phyloP scores from a whole-genome alignment of 2,888 invertebrate genomes.

The Athripsodes cinereus region DNA sequence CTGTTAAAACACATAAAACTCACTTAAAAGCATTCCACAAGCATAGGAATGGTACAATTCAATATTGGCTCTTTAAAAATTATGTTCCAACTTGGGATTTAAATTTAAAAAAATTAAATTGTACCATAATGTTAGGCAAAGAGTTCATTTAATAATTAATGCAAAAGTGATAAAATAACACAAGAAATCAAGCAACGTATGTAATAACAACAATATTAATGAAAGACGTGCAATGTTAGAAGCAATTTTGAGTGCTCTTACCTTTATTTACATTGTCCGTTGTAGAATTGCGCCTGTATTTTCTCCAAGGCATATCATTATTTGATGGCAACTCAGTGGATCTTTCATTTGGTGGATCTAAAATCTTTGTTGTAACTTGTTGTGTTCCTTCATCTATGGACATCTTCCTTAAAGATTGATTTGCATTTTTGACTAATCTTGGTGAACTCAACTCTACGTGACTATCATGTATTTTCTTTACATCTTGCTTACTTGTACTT shows the following conservation, averaged over 20 bases:
- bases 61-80: too few relatives aligned
- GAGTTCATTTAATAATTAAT: too few relatives aligned
- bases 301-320: constrained; percentile 43
- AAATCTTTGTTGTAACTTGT: constrained; percentile 31
- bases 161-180: neutral
- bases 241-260: constrained; percentile 30
- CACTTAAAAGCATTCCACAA: neutral
- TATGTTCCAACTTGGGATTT: too few relatives aligned
- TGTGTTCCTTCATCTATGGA: constrained; percentile 41
- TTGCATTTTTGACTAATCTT: constrained; percentile 44
- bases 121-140: too few relatives aligned
- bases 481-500: constrained; percentile 28
- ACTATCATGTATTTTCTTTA: constrained; percentile 30
- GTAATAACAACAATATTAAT: too few relatives aligned
- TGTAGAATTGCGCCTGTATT: constrained; percentile 43
- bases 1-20: constrained; percentile 33
- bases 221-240: too few relatives aligned
- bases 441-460: constrained; percentile 43
- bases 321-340: constrained; percentile 9
- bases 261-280: constrained; percentile 48
- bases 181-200: too few relatives aligned
- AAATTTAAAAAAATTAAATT: too few relatives aligned
- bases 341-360: neutral
- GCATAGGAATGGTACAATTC: neutral
- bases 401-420: constrained; percentile 44